Conservation (phyloP, 2,113 vertebrate species). For the Stegostoma tigrinum region DNA sequence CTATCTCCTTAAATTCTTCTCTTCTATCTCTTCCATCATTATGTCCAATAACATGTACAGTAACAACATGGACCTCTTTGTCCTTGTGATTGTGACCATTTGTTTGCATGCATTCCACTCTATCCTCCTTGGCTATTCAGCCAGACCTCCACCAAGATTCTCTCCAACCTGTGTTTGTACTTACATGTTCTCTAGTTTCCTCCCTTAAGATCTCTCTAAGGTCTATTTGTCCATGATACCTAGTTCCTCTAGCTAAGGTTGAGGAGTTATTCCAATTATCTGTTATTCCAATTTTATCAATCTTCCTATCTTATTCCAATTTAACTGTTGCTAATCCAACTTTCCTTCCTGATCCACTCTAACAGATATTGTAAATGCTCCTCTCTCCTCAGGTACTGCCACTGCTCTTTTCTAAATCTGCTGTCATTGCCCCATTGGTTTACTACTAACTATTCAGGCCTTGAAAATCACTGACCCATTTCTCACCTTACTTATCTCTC, state of each 20-base stretch:
- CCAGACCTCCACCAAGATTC: neutral
- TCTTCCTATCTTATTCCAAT: neutral
- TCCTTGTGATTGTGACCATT: neutral
- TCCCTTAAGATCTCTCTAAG: neutral
- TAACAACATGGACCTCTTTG: no score
- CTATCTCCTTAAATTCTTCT: neutral
- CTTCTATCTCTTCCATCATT: neutral
- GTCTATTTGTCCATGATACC: neutral
- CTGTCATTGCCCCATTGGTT: neutral
- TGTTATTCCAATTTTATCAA: neutral
- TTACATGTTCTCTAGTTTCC: neutral
- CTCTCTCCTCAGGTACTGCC: neutral
- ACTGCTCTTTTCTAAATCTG: neutral
- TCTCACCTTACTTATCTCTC: no score
- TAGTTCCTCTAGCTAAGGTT: neutral
- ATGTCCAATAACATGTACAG: neutral
- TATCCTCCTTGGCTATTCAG: neutral
- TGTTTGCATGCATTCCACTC: neutral
- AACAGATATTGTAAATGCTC: neutral
- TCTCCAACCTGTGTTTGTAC: neutral
- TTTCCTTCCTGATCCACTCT: neutral
- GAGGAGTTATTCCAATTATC: no score
- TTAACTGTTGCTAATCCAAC: neutral
- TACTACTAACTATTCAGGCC: neutral
- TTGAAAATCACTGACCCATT: neutral